Evolutionary conservation across 37 sponge, comb jelly and placozoan species (phyloP), one percentile per base, ranked within the genome.

Genomic region (Aplysina aerophoba): DNA sequence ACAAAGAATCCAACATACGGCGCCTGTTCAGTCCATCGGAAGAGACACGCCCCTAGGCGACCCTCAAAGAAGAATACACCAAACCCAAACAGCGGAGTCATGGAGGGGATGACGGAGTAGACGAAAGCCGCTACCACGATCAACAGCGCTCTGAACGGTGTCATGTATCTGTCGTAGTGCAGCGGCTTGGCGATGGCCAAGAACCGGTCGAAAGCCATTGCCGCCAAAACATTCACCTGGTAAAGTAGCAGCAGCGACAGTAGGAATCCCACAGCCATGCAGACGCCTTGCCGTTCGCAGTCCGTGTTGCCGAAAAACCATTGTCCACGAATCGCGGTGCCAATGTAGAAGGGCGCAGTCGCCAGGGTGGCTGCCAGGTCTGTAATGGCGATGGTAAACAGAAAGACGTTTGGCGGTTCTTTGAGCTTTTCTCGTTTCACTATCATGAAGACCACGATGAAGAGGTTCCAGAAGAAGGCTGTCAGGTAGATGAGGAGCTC

Each of bases 161-260:
- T 84, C 59, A 84, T 54, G 22, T 41, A 35, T 24, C 35, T 24
- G 14, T 33, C 36, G 71, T 86, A 86, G 28, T 80, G 62, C 21
- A 79, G 27, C 4, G 81, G 37, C 20, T 86, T 53, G 3, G 56
- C 87, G 12, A 86, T 80, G 33, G 56, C 59, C 35, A 86, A 44
- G 62, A 64, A 86, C n/a, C 87, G n/a, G 37, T 86, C 87, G 27
- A 86, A 80, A 4, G 87, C 53, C 38, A 86, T 80, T 13, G 65
- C 57, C 28, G 81, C 81, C 28, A 86, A 39, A 1, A 86, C 14
- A 34, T 80, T 20, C 22, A 79, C 55, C 28, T 81, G 55, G 6
- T 27, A 27, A 1, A 68, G 54, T 21, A 86, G 59, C 27, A 80
- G 41, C 54, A 79, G 22, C 11, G 68, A 37, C 15, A 86, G 25